Evolutionary conservation across 2,797 vertebrate genomes (phyloP).

Genomic region (Gephyroberyx darwinii): DNA sequence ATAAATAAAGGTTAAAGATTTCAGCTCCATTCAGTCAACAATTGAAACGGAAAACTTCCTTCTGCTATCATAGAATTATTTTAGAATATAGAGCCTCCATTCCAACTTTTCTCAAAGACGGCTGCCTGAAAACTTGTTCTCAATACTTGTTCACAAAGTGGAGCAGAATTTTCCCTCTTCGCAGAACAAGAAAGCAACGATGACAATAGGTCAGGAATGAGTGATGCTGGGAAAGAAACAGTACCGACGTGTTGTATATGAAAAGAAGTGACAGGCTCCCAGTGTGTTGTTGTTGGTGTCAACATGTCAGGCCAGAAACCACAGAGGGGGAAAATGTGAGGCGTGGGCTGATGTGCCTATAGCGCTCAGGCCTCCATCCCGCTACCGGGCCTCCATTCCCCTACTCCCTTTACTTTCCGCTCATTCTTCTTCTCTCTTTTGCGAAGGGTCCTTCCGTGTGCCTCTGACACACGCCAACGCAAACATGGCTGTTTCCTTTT

Average conservation of each 20-base stretch:
- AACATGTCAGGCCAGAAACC: conserved; percentile 47
- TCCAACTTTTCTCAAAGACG: too few species aligned
- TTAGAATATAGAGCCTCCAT: too few species aligned
- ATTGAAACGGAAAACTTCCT: too few species aligned
- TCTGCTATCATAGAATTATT: too few species aligned
- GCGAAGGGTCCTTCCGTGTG: conserved; percentile 17
- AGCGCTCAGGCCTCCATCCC: conserved; percentile 27
- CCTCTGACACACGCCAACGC: conserved; percentile 21
- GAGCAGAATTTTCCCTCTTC: not conserved
- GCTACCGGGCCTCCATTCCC: conserved; percentile 19
- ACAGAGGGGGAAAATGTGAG: conserved; percentile 45
- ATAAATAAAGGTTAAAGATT: too few species aligned
- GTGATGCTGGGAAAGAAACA: conserved; percentile 9
- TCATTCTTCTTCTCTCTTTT: conserved; percentile 18
- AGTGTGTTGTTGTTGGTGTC: conserved; percentile 45
- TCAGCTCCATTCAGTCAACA: too few species aligned
- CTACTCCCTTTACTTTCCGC: conserved; percentile 5
- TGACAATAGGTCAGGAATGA: not conserved
- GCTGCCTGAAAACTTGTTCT: not conserved
- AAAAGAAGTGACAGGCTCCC: conserved; percentile 31
- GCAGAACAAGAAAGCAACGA: not conserved
- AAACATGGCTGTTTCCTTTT: conserved; percentile 38
- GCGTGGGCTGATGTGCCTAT: conserved; percentile 52
- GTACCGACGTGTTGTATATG: conserved; percentile 1
- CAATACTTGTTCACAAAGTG: not conserved